phyloP scores from a whole-genome alignment of 2,797 vertebrate genomes.

The Smutsia gigantea region DNA sequence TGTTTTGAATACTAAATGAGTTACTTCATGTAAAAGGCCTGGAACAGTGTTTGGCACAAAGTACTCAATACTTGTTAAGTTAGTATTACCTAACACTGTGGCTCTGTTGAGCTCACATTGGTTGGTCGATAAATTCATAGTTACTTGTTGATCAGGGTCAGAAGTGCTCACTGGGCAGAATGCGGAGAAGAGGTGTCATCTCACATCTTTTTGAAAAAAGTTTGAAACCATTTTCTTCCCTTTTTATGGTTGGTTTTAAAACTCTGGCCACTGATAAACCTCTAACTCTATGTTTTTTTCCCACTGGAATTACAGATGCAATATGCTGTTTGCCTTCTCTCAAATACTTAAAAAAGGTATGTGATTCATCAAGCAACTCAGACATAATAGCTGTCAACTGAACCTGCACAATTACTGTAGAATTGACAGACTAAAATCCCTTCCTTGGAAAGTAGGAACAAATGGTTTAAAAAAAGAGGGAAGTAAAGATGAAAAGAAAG shows the following conservation, averaged over 20 bases:
- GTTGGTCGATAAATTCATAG: background rate
- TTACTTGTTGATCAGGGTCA: background rate
- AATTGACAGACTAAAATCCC: background rate
- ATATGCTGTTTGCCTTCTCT: background rate
- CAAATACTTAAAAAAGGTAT: background rate
- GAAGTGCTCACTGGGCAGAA: background rate
- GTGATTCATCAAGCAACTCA: background rate
- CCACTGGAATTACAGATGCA: background rate
- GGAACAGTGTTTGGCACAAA: background rate
- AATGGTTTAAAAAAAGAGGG: background rate
- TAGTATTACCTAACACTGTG: background rate
- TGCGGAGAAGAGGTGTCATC: background rate
- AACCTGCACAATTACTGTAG: conserved; percentile 7
- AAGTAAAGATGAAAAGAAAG: background rate
- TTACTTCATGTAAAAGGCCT: background rate
- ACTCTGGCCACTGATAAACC: background rate
- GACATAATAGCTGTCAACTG: background rate
- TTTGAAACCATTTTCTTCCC: background rate
- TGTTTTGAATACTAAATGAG: conserved; percentile 34
- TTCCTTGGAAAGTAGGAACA: background rate
- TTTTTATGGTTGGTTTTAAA: conserved; percentile 7
- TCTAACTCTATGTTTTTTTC: background rate
- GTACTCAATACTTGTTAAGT: background rate
- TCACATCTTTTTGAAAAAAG: background rate
- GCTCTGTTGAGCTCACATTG: background rate